Evolutionary conservation across 2,888 invertebrate species (phyloP).

Genomic region (Ochlodes sylvanus): DNA sequence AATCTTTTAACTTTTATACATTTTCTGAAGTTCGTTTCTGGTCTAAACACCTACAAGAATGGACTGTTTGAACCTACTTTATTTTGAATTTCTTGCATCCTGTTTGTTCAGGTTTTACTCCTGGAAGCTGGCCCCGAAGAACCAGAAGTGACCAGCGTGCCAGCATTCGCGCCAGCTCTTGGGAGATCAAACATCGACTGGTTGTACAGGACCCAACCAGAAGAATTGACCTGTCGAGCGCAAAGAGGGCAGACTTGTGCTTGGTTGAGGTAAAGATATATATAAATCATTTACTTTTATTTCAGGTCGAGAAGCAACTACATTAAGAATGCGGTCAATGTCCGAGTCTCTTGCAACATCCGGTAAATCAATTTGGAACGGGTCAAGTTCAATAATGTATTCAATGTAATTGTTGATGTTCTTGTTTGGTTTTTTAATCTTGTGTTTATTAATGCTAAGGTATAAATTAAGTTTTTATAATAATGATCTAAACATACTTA

Average conservation of each 20-base stretch:
- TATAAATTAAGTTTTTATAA: too few relatives aligned
- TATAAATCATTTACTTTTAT: background rate
- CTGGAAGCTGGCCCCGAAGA: conserved; percentile 89
- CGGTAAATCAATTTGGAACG: background rate
- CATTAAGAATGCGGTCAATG: background rate
- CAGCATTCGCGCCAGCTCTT: conserved; percentile 86
- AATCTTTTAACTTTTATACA: too few relatives aligned
- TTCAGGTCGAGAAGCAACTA: background rate
- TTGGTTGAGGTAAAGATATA: conserved; percentile 76
- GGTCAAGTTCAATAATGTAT: background rate
- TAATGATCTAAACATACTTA: too few relatives aligned
- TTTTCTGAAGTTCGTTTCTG: too few relatives aligned
- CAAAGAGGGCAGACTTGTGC: conserved; percentile 83
- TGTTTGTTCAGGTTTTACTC: conserved; percentile 80
- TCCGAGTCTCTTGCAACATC: background rate
- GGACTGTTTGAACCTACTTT: too few relatives aligned
- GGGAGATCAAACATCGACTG: conserved; percentile 88
- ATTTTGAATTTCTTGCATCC: too few relatives aligned
- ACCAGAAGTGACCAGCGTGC: conserved; percentile 87
- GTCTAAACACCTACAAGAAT: too few relatives aligned
- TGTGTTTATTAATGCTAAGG: too few relatives aligned
- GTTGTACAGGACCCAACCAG: conserved; percentile 88
- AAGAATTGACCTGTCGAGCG: conserved; percentile 85
- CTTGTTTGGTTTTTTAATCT: background rate
- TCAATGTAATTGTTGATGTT: background rate